Evolutionary conservation across 2,888 invertebrate species (phyloP).

Genomic region (Ecdyonurus torrentis): DNA sequence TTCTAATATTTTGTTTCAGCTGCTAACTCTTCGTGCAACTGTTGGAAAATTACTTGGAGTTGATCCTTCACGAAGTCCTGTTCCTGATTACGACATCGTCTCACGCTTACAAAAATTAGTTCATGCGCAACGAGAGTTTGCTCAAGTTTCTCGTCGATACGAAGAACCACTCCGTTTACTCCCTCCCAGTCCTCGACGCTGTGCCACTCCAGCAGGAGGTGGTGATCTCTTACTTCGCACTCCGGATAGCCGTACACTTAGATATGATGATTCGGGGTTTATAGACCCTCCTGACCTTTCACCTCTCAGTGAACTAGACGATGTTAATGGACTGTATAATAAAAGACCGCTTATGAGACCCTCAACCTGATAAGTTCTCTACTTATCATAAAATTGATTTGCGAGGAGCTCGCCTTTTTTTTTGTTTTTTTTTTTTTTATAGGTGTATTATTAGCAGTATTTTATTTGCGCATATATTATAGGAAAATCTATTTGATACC

Average conservation of each 20-base stretch:
- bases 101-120: slow-evolving; percentile 66
- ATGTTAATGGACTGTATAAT: slow-evolving; percentile 40
- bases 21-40: slow-evolving; percentile 59
- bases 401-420: too few species aligned
- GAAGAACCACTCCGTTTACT: slow-evolving; percentile 34
- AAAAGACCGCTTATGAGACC: slow-evolving; percentile 30
- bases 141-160: slow-evolving; percentile 59
- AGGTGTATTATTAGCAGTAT: too few species aligned
- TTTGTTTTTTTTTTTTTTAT: too few species aligned
- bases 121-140: slow-evolving; percentile 75
- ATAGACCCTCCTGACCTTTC: slow-evolving; percentile 42
- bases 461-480: too few species aligned
- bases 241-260: slow-evolving; percentile 35
- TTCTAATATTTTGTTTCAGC: slow-evolving; percentile 22
- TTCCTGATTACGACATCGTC: slow-evolving; percentile 59
- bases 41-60: slow-evolving; percentile 58
- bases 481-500: too few species aligned
- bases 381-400: too few species aligned
- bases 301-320: slow-evolving; percentile 28
- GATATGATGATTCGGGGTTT: slow-evolving; percentile 54
- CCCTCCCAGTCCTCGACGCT: background rate
- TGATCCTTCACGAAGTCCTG: slow-evolving; percentile 34
- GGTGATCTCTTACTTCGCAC: slow-evolving; percentile 28
- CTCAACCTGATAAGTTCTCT: slow-evolving; percentile 1
- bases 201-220: slow-evolving; percentile 3